Evolutionary conservation across 2,888 invertebrate species (phyloP).

Genomic region (Agonum fuliginosum): DNA sequence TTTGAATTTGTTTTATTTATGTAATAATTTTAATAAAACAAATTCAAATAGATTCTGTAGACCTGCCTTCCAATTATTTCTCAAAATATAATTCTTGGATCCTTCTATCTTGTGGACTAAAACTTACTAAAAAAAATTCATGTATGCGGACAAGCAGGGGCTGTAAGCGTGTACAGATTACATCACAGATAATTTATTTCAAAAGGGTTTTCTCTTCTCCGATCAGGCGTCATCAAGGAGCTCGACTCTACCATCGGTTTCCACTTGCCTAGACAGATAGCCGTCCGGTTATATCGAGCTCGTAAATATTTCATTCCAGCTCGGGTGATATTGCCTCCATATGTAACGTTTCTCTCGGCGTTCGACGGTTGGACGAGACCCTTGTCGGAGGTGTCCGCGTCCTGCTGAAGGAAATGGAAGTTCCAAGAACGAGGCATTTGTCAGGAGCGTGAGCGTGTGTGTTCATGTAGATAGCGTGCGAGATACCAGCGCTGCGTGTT

Average conservation of each 20-base stretch:
- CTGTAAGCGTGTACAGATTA: no score
- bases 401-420: constrained; percentile 27
- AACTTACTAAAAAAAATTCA: no score
- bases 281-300: constrained; percentile 40
- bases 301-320: constrained; percentile 57
- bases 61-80: no score
- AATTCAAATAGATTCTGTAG: no score
- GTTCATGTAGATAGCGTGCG: constrained; percentile 35
- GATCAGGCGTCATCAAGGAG: constrained; percentile 26
- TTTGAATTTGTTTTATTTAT: no score
- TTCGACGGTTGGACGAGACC: neutral
- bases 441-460: neutral
- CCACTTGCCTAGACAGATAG: constrained; percentile 56
- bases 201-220: neutral
- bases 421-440: constrained; percentile 21
- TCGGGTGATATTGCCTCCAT: constrained; percentile 36
- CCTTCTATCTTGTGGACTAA: no score
- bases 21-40: no score
- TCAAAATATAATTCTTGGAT: no score
- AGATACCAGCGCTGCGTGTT: neutral
- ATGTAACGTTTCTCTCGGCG: constrained; percentile 22
- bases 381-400: constrained; percentile 16
- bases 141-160: no score
- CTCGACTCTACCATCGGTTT: constrained; percentile 35
- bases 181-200: constrained; percentile 2